Conservation (phyloP, 2,113 vertebrate genomes). For the Meles meles region DNA sequence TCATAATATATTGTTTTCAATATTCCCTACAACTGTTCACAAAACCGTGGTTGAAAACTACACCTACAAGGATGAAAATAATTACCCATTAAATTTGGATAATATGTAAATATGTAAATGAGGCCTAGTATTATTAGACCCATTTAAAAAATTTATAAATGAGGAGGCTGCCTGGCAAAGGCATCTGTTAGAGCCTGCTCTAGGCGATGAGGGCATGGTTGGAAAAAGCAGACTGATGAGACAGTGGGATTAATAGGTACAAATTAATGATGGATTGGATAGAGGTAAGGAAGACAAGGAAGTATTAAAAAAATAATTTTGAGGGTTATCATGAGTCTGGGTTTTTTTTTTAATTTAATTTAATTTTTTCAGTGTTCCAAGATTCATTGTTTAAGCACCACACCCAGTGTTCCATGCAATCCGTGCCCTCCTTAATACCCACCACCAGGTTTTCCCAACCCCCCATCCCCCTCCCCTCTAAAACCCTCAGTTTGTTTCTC, state of each 20-base stretch:
- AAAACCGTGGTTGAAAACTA: neutral
- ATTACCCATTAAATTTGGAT: neutral
- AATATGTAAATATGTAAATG: constrained; percentile 3
- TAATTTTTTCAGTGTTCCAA: too few species aligned
- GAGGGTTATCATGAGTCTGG: neutral
- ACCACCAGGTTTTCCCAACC: too few species aligned
- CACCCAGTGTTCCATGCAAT: too few species aligned
- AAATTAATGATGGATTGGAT: neutral
- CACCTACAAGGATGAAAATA: constrained; percentile 15
- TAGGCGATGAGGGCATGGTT: neutral
- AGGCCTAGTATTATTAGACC: neutral
- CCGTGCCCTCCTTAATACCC: too few species aligned
- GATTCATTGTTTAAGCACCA: too few species aligned
- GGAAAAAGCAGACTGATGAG: neutral
- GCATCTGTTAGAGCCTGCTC: neutral
- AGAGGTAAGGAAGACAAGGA: neutral
- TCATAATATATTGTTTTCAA: neutral
- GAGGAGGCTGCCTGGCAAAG: neutral
- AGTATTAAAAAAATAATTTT: neutral
- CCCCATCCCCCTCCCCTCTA: too few species aligned
- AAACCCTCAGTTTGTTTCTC: too few species aligned
- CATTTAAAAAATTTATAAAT: neutral
- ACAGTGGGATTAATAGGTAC: neutral
- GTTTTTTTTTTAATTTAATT: too few species aligned
- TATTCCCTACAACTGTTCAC: neutral